Evolutionary conservation across 2,797 vertebrate species (phyloP).

Genomic region (Sebastes itinus): DNA sequence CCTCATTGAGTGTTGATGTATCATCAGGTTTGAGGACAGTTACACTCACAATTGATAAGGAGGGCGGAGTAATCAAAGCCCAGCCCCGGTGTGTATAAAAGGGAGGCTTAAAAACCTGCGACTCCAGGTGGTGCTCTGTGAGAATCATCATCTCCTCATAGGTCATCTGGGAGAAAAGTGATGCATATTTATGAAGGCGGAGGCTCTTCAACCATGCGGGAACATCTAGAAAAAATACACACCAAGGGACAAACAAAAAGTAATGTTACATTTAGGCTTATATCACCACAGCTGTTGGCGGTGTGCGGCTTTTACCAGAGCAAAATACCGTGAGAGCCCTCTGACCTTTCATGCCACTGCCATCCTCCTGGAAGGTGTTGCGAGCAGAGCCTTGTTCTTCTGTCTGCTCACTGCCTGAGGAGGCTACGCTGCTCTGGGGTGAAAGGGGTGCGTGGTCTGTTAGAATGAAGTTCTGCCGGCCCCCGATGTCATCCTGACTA

Average conservation of each 20-base stretch:
- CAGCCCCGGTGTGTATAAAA: not conserved
- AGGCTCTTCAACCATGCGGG: constrained; percentile 97
- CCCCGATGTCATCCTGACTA: constrained; percentile 85
- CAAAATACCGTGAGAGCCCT: not conserved
- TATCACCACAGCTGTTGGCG: constrained; percentile 28
- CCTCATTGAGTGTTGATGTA: constrained; percentile 75
- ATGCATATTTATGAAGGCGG: constrained; percentile 95
- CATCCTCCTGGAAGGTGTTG: constrained; percentile 95
- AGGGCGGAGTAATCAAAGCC: constrained; percentile 51
- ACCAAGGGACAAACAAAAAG: not conserved
- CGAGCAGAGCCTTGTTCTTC: constrained; percentile 89
- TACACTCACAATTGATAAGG: constrained; percentile 56
- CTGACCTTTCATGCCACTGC: constrained; percentile 97
- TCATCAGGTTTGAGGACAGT: constrained; percentile 62
- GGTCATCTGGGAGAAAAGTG: constrained; percentile 95
- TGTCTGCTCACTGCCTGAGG: constrained; percentile 95
- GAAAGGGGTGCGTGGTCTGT: constrained; percentile 93
- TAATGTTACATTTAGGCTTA: constrained; percentile 1
- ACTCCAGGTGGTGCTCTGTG: constrained; percentile 94
- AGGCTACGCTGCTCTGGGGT: constrained; percentile 96
- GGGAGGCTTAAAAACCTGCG: constrained; percentile 84
- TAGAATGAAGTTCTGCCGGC: constrained; percentile 81
- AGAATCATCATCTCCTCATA: constrained; percentile 99
- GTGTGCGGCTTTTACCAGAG: constrained; percentile 10
- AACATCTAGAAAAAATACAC: constrained; percentile 84